A percentile compares a stretch with the other conserved stretches of the same genome.
These are phyloP conservation scores for Chalcosyrphus nemorum DNA, from an alignment of 2,888 invertebrate species.

Conservation along the genomic window DNA sequence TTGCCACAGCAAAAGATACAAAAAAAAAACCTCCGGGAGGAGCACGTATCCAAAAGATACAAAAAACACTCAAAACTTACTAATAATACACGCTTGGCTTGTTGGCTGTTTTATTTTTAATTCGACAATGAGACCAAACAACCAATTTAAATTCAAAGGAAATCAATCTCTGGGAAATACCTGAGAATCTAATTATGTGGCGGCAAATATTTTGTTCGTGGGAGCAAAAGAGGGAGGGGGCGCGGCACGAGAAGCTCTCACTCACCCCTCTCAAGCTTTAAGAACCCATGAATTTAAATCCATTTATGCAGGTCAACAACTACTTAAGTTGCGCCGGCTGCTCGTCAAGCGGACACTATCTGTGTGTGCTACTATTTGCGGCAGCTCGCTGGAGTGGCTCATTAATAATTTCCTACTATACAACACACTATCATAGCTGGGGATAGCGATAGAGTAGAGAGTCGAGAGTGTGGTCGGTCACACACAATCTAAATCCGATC, in stretches of 20 bases:
- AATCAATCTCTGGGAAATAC: constrained; percentile 54
- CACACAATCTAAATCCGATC: constrained; percentile 67
- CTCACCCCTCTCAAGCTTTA: neutral
- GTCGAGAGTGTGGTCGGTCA: constrained; percentile 59
- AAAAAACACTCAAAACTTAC: neutral
- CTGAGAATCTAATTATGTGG: constrained; percentile 32
- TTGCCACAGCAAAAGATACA: constrained; percentile 2
- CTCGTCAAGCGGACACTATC: constrained; percentile 39
- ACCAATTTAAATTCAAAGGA: constrained; percentile 39
- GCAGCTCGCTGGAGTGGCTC: constrained; percentile 57
- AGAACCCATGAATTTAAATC: constrained; percentile 54
- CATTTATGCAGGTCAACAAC: constrained; percentile 67
- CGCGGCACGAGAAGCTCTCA: neutral
- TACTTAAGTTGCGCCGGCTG: constrained; percentile 59
- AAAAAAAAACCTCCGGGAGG: neutral
- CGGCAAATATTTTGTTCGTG: neutral
- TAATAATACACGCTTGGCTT: neutral
- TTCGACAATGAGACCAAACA: constrained; percentile 20
- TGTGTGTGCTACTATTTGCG: constrained; percentile 49
- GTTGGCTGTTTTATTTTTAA: constrained; percentile 3
- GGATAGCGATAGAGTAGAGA: too few species aligned
- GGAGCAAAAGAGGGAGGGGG: neutral
- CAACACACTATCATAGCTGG: constrained; percentile 17
- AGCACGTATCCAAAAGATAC: neutral
- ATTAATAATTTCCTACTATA: constrained; percentile 60